Conservation (phyloP, 2,797 vertebrate species). For the Lacerta viridis region DNA sequence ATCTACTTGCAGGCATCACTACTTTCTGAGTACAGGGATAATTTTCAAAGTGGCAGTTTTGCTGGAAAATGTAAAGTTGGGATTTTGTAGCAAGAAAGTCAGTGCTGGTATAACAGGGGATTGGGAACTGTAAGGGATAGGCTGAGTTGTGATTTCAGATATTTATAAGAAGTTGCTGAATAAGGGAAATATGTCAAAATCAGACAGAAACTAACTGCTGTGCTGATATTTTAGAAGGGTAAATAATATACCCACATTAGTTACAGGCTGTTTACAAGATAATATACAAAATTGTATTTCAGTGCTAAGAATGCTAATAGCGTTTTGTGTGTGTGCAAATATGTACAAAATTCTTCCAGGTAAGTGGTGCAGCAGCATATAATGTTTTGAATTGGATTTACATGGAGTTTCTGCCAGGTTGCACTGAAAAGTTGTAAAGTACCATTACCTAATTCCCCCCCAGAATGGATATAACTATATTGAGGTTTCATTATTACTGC, state of each 20-base stretch:
- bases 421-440: background rate
- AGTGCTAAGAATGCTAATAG: background rate
- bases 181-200: background rate
- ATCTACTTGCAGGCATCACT: constrained; percentile 7
- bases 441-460: background rate
- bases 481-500: background rate
- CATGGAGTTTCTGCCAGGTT: background rate
- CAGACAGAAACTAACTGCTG: background rate
- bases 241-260: background rate
- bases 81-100: background rate
- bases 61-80: background rate
- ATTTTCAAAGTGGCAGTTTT: background rate
- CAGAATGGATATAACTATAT: background rate
- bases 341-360: background rate
- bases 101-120: background rate
- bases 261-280: background rate
- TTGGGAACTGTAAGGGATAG: background rate
- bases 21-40: background rate
- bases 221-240: background rate
- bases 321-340: background rate
- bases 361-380: background rate
- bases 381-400: background rate
- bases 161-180: constrained; percentile 13
- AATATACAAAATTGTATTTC: background rate
- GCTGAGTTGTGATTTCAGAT: background rate